Base-by-base conservation (phyloP, 2,888 invertebrate genomes). In the Ophion ellenae region DNA sequence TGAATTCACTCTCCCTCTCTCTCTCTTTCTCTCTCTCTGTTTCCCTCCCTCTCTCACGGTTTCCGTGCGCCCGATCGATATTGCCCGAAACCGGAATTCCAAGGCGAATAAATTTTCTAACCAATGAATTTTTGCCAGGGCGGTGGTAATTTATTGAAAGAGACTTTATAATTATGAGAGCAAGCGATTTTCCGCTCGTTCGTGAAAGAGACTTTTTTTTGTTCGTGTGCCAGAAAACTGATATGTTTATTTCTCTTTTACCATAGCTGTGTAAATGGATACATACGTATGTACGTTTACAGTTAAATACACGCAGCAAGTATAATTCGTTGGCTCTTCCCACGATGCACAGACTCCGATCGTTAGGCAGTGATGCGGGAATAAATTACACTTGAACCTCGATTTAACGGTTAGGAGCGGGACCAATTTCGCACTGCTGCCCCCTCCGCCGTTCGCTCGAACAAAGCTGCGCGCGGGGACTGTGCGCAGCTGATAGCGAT, bases 81-180 rank as follows among this genome's bases (percentile, higher is more conserved):
- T 83, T 81, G 40, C 81, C 83, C 83, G 83, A 86, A 86, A 86
- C 78, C 81, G 75, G 66, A 75, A 81, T 79, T 84, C 75, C 70
- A 81, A 61, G 86, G 53, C 78, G 81, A 83, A 86, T 86, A 83
- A 75, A 86, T 86, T 86, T 83, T 75, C 47, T 75, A 71, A 64
- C 66, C 32, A 71, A 83, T 67, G 28, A 66, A 66, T 81, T 81
- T 74, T 83, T 28, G 32, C 67, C 32, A 63, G 28, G 47, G 73
- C 61, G 83, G 74, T 66, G 73, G 53, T 83, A 86, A 86, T 86
- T 86, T 78, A 83, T 77, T 59, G 69, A 70, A 47, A 61, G 57
- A 47, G 20, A 14, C 79, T 70, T 82, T 53, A 59, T 74, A 75
- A 81, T 64, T 59, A 70, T 69, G 20, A 36, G 9, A 53, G 32